Evolutionary conservation across 1,140 invertebrate species (phyloP).

Genomic region (Eulimnadia texana): DNA sequence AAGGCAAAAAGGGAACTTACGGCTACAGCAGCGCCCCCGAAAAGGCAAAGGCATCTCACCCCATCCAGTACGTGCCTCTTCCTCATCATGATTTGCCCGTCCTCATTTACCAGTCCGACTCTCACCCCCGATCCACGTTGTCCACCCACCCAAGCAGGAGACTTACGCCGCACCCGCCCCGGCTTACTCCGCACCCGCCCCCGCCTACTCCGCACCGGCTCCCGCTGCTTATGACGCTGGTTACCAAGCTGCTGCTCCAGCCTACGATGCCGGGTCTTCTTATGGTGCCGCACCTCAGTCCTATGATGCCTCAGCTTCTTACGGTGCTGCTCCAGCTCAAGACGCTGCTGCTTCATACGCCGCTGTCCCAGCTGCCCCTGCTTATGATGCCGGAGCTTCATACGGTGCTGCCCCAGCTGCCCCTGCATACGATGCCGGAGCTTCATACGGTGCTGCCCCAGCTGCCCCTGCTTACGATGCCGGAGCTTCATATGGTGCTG

Average conservation of each 20-base stretch:
- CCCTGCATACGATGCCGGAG: slow-evolving; percentile 8
- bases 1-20: slow-evolving; percentile 4
- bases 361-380: background rate
- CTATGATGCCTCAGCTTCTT: slow-evolving; percentile 2
- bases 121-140: slow-evolving; percentile 29
- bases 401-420: slow-evolving; percentile 14
- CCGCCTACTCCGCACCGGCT: slow-evolving; percentile 1
- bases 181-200: slow-evolving; percentile 12
- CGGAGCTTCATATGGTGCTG: slow-evolving; percentile 2
- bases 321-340: slow-evolving; percentile 10
- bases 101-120: slow-evolving; percentile 29
- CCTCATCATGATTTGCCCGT: slow-evolving; percentile 32
- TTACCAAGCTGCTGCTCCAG: slow-evolving; percentile 3
- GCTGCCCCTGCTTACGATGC: slow-evolving; percentile 2
- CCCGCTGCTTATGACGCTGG: slow-evolving; percentile 12
- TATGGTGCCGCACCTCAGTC: background rate
- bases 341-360: background rate
- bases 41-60: slow-evolving; percentile 19
- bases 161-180: slow-evolving; percentile 14
- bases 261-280: slow-evolving; percentile 11
- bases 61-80: slow-evolving; percentile 31
- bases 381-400: background rate
- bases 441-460: slow-evolving; percentile 4
- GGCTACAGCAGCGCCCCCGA: slow-evolving; percentile 15
- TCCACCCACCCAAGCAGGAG: slow-evolving; percentile 22